Percentiles rank a stretch among this genome's conserved stretches.
These are phyloP conservation scores for Ianthella basta DNA, from an alignment of 37 sponge, comb jelly and placozoan genomes.

Conservation along the genomic window DNA sequence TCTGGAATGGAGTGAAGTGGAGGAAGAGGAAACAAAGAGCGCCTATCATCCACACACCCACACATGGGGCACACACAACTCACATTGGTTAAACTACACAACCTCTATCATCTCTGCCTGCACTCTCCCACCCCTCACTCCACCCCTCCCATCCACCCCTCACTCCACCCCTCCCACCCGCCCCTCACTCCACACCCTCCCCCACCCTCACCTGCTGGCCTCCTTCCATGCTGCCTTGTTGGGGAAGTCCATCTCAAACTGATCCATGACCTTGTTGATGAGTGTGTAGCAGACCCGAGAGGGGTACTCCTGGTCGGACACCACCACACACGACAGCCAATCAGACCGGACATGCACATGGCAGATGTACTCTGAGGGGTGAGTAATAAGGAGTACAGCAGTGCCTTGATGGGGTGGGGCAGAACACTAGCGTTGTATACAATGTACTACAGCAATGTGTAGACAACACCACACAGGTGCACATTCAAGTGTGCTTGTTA, in stretches of 20 bases:
- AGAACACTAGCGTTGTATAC: too few relatives aligned
- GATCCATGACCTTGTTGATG: constrained; percentile 86
- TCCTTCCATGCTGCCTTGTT: constrained; percentile 49
- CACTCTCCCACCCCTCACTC: not conserved
- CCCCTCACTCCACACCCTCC: not conserved
- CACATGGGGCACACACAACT: not conserved
- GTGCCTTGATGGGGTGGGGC: too few relatives aligned
- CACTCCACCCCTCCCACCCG: too few relatives aligned
- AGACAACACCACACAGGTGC: too few relatives aligned
- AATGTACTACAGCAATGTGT: too few relatives aligned
- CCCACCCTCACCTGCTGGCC: constrained; percentile 43
- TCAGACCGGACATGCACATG: constrained; percentile 92
- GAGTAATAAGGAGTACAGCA: too few relatives aligned
- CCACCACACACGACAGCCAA: constrained; percentile 80
- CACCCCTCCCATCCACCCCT: too few relatives aligned
- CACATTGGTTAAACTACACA: too few relatives aligned
- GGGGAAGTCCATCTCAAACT: constrained; percentile 75
- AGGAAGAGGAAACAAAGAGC: not conserved
- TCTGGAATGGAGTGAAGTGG: constrained; percentile 15
- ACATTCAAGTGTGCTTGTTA: too few relatives aligned
- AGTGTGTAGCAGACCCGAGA: constrained; percentile 89
- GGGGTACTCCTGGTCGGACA: constrained; percentile 93
- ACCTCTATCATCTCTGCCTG: too few relatives aligned
- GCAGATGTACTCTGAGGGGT: constrained; percentile 84
- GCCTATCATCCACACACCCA: not conserved